Evolutionary conservation across 2,888 invertebrate species (phyloP).

Genomic region (Heteropelma amictum): DNA sequence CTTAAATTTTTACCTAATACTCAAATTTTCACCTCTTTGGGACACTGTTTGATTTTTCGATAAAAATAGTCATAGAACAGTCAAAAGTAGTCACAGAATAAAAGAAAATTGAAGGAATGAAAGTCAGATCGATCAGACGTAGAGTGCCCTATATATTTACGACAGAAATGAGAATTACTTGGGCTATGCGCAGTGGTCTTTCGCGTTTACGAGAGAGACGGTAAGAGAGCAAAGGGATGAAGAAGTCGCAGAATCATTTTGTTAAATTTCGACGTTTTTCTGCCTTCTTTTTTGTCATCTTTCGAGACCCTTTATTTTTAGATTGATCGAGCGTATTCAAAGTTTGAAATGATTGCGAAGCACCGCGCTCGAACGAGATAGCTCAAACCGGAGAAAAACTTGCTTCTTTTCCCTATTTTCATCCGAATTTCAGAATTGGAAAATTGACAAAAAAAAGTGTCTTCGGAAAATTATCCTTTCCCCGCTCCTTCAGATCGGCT

Average conservation of each 20-base stretch:
- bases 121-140: constrained; percentile 61
- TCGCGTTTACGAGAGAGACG: constrained; percentile 44
- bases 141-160: constrained; percentile 52
- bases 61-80: no score
- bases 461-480: constrained; percentile 12
- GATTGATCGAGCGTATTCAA: background rate
- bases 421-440: constrained; percentile 1
- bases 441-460: constrained; percentile 41
- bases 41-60: no score
- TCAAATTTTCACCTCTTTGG: no score
- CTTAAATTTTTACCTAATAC: no score
- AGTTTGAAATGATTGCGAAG: constrained; percentile 20
- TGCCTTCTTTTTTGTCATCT: background rate
- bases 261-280: background rate
- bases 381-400: constrained; percentile 34
- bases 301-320: background rate
- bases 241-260: constrained; percentile 22
- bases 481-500: background rate
- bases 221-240: constrained; percentile 10
- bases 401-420: background rate
- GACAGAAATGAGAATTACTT: constrained; percentile 40
- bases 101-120: background rate
- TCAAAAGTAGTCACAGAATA: no score
- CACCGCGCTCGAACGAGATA: constrained; percentile 29
- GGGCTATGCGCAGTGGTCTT: constrained; percentile 40